phyloP scores from a whole-genome alignment of 2,797 vertebrate species.

The Myiothlypis chrysogaster region DNA sequence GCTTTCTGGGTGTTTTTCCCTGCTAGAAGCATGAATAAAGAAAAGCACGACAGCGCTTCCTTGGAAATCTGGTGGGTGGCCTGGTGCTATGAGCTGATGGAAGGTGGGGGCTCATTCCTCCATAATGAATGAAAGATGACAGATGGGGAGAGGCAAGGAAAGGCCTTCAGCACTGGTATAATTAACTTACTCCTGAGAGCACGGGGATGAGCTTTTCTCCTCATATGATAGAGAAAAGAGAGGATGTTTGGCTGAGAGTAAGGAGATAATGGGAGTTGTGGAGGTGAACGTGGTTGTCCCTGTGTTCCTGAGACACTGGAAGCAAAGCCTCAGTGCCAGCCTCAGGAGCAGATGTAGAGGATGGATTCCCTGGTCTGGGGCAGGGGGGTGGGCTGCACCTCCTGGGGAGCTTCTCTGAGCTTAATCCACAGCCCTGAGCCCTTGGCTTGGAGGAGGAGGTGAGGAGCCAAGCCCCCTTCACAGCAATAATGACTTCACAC shows the following conservation, averaged over 20 bases:
- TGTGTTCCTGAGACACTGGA: background rate
- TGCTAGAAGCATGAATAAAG: conserved; percentile 10
- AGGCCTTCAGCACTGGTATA: conserved; percentile 33
- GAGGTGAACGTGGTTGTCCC: background rate
- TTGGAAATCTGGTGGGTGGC: conserved; percentile 54
- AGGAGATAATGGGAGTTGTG: background rate
- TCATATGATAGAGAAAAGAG: background rate
- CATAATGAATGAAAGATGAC: conserved; percentile 40
- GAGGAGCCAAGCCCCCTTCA: background rate
- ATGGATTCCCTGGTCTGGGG: background rate
- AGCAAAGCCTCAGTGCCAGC: background rate
- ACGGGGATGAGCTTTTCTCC: background rate
- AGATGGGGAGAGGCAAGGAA: conserved; percentile 51
- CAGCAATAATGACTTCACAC: conserved; percentile 3
- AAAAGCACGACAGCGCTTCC: background rate
- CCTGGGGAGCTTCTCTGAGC: background rate
- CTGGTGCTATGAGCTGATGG: conserved; percentile 22
- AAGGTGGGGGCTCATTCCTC: conserved; percentile 26
- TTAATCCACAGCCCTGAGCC: background rate
- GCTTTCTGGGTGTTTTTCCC: background rate
- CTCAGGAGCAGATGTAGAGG: background rate
- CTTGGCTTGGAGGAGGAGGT: background rate
- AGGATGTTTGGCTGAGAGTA: background rate
- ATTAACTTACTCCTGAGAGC: conserved; percentile 34
- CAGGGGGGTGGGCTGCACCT: background rate